Evolutionary conservation across 2,113 vertebrate genomes (phyloP), one percentile per base, ranked within the genome.

Genomic region (Chaenocephalus aceratus): DNA sequence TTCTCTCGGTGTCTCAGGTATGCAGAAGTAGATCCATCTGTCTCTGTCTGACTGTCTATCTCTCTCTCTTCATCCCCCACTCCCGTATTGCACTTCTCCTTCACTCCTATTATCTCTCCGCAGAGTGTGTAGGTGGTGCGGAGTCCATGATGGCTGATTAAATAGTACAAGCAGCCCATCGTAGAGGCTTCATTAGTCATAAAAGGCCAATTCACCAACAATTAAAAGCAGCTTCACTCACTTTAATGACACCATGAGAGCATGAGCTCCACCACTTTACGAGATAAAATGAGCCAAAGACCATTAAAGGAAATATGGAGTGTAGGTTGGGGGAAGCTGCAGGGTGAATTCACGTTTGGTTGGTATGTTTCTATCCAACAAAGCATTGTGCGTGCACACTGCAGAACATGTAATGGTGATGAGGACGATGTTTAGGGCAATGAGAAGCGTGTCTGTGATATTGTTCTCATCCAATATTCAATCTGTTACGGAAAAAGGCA

Each of bases 171-270:
- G 87, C 86, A 81, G 80, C 86, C 77, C 80, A 79, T 89, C 88
- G 77, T 70, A 72, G 76, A 80, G 82, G 83, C 82, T 90, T 93
- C 90, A 91, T 93, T 92, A 92, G 92, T 93, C 88, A 92, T 91
- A 90, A 93, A 93, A 90, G 89, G 80, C 77, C 78, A 87, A 90
- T 88, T 93, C 86, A 70, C 85, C 75, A 82, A 89, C 88, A 94
- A 92, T 94, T 93, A 93, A 91, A 80, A 90, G 52, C 23, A 77
- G 73, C 82, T 86, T 87, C 75, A 71, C 66, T 77, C 82, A 75
- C 86, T 90, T 92, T 89, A 88, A 85, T 88, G 82, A 83, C 85
- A 85, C 73, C 69, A 79, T 77, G 79, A 83, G 62, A 76, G 36
- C 54, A 16, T 34, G 76, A 51, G 83, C 71, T 84, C 72, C 65